These are phyloP conservation scores for Drosophila basisetae DNA, from an alignment of 2,888 invertebrate species.

Conservation along the genomic window DNA sequence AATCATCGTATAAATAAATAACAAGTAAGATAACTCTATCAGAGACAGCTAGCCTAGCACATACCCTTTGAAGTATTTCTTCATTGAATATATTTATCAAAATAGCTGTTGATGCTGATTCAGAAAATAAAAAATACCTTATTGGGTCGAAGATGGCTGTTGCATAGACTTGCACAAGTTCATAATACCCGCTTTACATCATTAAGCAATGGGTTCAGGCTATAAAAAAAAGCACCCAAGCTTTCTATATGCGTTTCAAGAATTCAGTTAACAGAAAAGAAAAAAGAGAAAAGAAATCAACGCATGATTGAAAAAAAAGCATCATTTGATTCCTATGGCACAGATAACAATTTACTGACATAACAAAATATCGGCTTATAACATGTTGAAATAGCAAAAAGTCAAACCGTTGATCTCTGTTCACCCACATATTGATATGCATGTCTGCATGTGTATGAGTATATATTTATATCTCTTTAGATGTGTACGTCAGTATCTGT, in stretches of 20 bases:
- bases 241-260: neutral
- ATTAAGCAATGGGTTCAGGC: neutral
- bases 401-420: neutral
- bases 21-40: no score
- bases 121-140: neutral
- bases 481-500: neutral
- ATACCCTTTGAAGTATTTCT: neutral
- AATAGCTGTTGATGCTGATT: no score
- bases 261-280: neutral
- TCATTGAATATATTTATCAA: no score
- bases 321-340: neutral
- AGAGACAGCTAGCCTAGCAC: no score
- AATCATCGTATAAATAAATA: conserved; percentile 23
- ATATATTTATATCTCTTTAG: neutral
- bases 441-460: neutral
- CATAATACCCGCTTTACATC: neutral
- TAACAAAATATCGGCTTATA: neutral
- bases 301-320: neutral
- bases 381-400: neutral
- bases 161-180: neutral
- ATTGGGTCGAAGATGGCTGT: neutral
- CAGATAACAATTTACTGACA: neutral
- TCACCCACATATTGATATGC: neutral
- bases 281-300: neutral
- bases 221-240: neutral